These are phyloP conservation scores for Xerus inauris DNA, from an alignment of 2,113 vertebrate genomes.

Conservation along the genomic window DNA sequence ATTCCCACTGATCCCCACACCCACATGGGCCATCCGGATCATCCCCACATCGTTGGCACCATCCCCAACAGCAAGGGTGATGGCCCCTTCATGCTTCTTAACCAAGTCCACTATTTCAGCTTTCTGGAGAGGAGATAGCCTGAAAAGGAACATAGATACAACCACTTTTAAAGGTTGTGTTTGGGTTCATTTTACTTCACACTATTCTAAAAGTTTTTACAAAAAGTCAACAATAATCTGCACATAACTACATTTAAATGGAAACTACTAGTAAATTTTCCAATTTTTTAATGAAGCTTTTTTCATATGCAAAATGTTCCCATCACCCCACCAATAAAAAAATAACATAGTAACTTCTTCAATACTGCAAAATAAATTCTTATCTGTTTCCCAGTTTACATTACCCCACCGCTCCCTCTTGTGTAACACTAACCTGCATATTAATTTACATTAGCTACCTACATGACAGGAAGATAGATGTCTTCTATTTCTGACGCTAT, in stretches of 20 bases:
- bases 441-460: background rate
- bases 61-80: slow-evolving; percentile 96
- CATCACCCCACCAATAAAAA: background rate
- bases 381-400: background rate
- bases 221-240: slow-evolving; percentile 79
- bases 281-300: slow-evolving; percentile 68
- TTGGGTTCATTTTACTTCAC: background rate
- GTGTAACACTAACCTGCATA: background rate
- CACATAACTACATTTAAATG: slow-evolving; percentile 79
- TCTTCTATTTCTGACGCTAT: background rate
- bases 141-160: slow-evolving; percentile 83
- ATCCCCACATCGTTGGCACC: slow-evolving; percentile 97
- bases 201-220: slow-evolving; percentile 64
- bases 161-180: background rate
- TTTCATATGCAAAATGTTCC: slow-evolving; percentile 70
- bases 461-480: background rate
- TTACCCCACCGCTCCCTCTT: background rate
- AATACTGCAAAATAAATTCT: background rate
- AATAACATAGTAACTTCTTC: background rate
- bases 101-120: slow-evolving; percentile 98
- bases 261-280: slow-evolving; percentile 73
- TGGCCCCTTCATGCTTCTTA: slow-evolving; percentile 95
- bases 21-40: slow-evolving; percentile 97
- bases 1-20: slow-evolving; percentile 96
- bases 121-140: slow-evolving; percentile 98